Percentiles rank a stretch among this genome's conserved stretches.
These are phyloP conservation scores for Menura novaehollandiae DNA, from an alignment of 2,113 vertebrate genomes.

Conservation along the genomic window DNA sequence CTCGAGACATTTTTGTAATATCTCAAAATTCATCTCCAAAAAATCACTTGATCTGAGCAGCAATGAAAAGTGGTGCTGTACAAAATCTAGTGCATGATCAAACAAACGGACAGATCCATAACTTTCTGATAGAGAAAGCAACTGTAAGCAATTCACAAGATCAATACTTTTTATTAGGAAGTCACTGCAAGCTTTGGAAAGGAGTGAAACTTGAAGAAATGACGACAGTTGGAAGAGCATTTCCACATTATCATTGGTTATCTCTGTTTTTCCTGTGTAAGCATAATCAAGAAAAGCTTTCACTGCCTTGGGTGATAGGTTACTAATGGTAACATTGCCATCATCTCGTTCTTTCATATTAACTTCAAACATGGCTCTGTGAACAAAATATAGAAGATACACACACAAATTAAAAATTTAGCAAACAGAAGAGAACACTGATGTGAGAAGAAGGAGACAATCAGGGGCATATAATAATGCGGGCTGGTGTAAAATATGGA, in stretches of 20 bases:
- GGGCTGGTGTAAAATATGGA: neutral
- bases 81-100: conserved; percentile 81
- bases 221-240: conserved; percentile 94
- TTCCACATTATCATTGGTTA: conserved; percentile 91
- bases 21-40: conserved; percentile 86
- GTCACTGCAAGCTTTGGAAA: conserved; percentile 91
- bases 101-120: conserved; percentile 87
- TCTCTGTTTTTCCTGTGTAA: conserved; percentile 89
- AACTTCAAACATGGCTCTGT: conserved; percentile 95
- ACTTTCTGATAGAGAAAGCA: conserved; percentile 88
- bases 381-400: conserved; percentile 59
- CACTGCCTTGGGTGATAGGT: conserved; percentile 83
- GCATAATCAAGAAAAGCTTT: conserved; percentile 93
- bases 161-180: conserved; percentile 90
- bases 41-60: conserved; percentile 86
- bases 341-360: conserved; percentile 93
- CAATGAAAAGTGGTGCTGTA: conserved; percentile 82
- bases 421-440: neutral
- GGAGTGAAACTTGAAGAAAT: conserved; percentile 90
- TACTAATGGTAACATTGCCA: conserved; percentile 88
- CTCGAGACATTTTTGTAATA: conserved; percentile 83
- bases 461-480: neutral
- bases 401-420: conserved; percentile 17
- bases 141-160: conserved; percentile 87
- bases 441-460: neutral